A percentile compares a stretch with the other conserved stretches of the same genome.
These are phyloP conservation scores for Myotis brandtii DNA, from an alignment of 2,113 vertebrate species.

Conservation along the genomic window DNA sequence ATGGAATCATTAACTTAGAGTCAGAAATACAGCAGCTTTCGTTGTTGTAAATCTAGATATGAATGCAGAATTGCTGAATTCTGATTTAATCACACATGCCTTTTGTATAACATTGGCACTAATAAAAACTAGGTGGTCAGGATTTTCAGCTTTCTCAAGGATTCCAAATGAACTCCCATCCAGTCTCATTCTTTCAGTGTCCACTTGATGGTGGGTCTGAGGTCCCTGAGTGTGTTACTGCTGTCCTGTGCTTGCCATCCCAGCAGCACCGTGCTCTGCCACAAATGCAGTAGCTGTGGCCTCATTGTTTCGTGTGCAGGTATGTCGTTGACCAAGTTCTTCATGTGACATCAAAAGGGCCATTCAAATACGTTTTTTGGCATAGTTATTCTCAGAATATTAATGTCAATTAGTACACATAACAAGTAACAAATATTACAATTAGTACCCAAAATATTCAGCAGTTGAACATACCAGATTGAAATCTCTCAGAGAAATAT, in stretches of 20 bases:
- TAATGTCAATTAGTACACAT: neutral
- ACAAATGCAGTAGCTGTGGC: neutral
- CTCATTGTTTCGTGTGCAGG: neutral
- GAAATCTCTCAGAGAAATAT: neutral
- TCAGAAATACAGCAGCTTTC: conserved; percentile 20
- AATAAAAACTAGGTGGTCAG: neutral
- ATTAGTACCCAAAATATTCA: neutral
- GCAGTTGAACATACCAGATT: neutral
- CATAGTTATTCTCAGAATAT: neutral
- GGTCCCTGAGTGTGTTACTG: neutral
- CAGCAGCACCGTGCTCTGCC: neutral
- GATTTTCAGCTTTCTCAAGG: neutral
- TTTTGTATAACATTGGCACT: neutral
- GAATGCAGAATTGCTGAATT: neutral
- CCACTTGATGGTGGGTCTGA: neutral
- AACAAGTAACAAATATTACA: neutral
- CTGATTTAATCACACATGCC: neutral
- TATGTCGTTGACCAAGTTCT: neutral
- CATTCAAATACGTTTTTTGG: neutral
- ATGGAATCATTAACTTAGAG: neutral
- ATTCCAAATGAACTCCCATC: neutral
- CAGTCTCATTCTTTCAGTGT: neutral
- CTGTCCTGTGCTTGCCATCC: neutral
- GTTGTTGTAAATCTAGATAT: neutral
- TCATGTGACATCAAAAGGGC: neutral